Evolutionary conservation across 1,140 invertebrate species (phyloP).

Genomic region (Scaptomyza graminum): DNA sequence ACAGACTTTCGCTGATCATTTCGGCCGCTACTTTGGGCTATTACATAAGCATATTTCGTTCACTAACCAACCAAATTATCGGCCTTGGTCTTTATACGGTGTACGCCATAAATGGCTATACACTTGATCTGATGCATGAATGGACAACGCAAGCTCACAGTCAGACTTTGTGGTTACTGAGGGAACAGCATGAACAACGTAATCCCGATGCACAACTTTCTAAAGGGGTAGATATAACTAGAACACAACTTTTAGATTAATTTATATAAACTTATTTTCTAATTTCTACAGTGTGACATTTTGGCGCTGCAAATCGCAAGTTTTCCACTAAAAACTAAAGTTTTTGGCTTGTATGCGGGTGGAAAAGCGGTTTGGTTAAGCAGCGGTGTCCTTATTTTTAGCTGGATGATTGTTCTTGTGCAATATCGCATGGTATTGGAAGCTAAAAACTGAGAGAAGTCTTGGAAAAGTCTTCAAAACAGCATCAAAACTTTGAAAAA

Average conservation of each 20-base stretch:
- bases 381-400: conserved; percentile 17
- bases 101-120: not conserved
- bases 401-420: conserved; percentile 27
- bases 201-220: not conserved
- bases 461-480: not conserved
- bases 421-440: conserved; percentile 25
- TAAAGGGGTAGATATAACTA: conserved; percentile 13
- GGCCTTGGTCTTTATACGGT: not conserved
- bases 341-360: conserved; percentile 7
- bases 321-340: conserved; percentile 11
- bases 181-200: not conserved
- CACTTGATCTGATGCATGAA: conserved; percentile 16
- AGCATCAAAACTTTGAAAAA: not conserved
- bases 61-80: not conserved
- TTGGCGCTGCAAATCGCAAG: conserved; percentile 29
- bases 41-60: conserved; percentile 8
- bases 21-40: conserved; percentile 19
- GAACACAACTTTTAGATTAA: too few relatives aligned
- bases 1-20: conserved; percentile 6
- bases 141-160: not conserved
- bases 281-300: conserved; percentile 41
- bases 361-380: conserved; percentile 23
- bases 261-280: too few relatives aligned
- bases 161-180: not conserved
- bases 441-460: not conserved